Evolutionary conservation across 2,888 invertebrate species (phyloP).

Genomic region (Entomobrya proxima): DNA sequence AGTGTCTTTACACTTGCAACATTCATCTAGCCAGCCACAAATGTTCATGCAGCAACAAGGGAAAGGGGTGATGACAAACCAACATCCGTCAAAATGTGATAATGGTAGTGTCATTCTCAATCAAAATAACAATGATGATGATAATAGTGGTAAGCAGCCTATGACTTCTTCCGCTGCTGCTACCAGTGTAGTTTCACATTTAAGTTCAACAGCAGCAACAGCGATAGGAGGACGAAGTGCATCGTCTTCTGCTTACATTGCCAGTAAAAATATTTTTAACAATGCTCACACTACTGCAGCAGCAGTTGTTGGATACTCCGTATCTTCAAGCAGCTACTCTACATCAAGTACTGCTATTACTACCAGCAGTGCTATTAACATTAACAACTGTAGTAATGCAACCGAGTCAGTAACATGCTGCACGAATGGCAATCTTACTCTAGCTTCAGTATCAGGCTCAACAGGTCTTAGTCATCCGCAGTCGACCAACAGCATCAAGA

Average conservation of each 20-base stretch:
- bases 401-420: slow-evolving; percentile 44
- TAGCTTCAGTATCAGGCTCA: slow-evolving; percentile 51
- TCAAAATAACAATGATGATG: slow-evolving; percentile 55
- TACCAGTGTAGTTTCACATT: slow-evolving; percentile 44
- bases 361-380: slow-evolving; percentile 3
- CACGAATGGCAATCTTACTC: slow-evolving; percentile 38
- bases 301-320: neutral
- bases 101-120: slow-evolving; percentile 63
- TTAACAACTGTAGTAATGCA: slow-evolving; percentile 18
- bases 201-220: slow-evolving; percentile 41
- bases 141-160: slow-evolving; percentile 48
- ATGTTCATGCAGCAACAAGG: slow-evolving; percentile 45
- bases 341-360: slow-evolving; percentile 30
- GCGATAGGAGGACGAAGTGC: slow-evolving; percentile 41
- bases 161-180: slow-evolving; percentile 55
- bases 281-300: slow-evolving; percentile 24
- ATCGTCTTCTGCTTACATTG: slow-evolving; percentile 61
- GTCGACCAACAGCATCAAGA: slow-evolving; percentile 62
- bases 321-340: slow-evolving; percentile 27
- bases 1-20: slow-evolving; percentile 13
- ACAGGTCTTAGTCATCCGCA: slow-evolving; percentile 67
- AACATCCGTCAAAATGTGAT: slow-evolving; percentile 69
- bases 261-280: slow-evolving; percentile 68
- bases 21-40: slow-evolving; percentile 33
- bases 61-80: slow-evolving; percentile 63